Conservation (phyloP, 2,888 invertebrate species). For the Leptogaster cylindrica region DNA sequence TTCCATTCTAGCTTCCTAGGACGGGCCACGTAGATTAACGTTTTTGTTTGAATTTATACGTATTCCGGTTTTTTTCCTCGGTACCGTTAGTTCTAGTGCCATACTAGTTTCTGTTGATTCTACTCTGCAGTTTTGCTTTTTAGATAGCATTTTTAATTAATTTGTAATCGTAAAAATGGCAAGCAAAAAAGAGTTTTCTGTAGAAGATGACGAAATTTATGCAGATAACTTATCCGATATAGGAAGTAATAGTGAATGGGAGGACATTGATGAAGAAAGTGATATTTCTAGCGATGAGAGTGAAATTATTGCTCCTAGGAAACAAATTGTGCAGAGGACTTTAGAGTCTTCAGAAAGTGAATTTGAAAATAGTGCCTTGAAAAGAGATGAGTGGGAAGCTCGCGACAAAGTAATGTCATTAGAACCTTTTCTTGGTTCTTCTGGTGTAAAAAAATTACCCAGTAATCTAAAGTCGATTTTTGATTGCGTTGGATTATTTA, state of each 20-base stretch:
- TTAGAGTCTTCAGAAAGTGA: background rate
- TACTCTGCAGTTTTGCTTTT: constrained; percentile 1
- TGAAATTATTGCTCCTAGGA: constrained; percentile 1
- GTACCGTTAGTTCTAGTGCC: background rate
- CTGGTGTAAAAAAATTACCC: constrained; percentile 3
- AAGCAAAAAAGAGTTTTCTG: background rate
- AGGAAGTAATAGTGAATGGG: background rate
- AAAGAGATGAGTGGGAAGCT: background rate
- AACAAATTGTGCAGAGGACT: background rate
- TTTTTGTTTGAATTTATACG: background rate
- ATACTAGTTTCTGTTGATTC: background rate
- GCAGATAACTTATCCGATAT: constrained; percentile 5
- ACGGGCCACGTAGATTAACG: background rate
- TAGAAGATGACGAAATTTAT: background rate
- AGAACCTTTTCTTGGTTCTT: constrained; percentile 15
- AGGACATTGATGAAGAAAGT: background rate
- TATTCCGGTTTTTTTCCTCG: background rate
- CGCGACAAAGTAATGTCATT: constrained; percentile 3
- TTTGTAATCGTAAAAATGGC: background rate
- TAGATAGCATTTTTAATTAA: background rate
- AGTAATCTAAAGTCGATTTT: constrained; percentile 10
- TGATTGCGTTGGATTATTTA: constrained; percentile 7
- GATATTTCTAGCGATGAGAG: background rate
- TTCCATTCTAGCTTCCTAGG: background rate
- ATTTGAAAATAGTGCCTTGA: background rate